phyloP scores from a whole-genome alignment of 2,888 invertebrate species.

The Polyommatus icarus region DNA sequence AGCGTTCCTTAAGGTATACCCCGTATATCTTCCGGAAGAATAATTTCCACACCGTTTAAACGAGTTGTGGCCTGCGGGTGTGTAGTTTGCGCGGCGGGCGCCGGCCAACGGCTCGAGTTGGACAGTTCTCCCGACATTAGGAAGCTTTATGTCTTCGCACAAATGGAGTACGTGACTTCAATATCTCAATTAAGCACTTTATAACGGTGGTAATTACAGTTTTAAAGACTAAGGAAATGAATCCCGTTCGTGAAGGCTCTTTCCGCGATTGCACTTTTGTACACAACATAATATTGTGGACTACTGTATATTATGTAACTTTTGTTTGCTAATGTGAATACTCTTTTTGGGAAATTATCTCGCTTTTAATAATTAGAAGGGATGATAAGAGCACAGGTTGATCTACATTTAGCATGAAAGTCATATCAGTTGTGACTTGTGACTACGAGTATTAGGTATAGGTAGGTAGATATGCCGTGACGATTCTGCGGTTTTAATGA shows the following conservation, averaged over 20 bases:
- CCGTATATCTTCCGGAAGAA: conserved; percentile 33
- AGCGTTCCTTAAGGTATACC: conserved; percentile 28
- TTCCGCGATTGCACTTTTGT: not conserved
- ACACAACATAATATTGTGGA: not conserved
- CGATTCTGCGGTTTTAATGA: too few relatives aligned
- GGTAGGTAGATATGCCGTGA: too few relatives aligned
- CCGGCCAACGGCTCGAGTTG: conserved; percentile 63
- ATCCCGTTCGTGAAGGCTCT: not conserved
- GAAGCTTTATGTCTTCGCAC: conserved; percentile 63
- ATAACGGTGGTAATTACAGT: conserved; percentile 44
- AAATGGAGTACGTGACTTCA: conserved; percentile 67
- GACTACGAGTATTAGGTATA: too few relatives aligned
- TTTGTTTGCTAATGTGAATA: not conserved
- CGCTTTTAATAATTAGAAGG: too few relatives aligned
- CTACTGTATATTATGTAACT: not conserved
- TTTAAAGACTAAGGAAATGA: conserved; percentile 34
- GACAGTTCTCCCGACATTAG: conserved; percentile 67
- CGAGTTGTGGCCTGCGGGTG: conserved; percentile 35
- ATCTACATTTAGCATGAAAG: too few relatives aligned
- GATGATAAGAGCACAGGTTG: too few relatives aligned
- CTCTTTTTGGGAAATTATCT: too few relatives aligned
- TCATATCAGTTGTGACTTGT: too few relatives aligned
- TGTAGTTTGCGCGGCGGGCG: conserved; percentile 47
- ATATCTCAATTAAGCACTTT: conserved; percentile 54
- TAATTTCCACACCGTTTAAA: conserved; percentile 37